Evolutionary conservation across 2,113 vertebrate genomes (phyloP).

Genomic region (Sakesphorus luctuosus): DNA sequence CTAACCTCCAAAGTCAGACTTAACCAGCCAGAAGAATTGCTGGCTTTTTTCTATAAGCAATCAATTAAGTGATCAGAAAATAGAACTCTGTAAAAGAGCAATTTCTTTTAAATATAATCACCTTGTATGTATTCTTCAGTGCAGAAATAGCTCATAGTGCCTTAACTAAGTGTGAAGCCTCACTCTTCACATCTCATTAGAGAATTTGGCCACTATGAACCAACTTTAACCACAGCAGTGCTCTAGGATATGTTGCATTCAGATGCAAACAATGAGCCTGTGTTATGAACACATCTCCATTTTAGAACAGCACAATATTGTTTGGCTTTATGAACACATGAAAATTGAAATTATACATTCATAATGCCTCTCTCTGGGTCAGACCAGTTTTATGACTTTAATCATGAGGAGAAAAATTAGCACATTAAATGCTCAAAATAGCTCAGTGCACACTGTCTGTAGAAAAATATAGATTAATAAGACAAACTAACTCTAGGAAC

Average conservation of each 20-base stretch:
- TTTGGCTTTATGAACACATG: constrained; percentile 8
- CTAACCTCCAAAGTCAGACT: background rate
- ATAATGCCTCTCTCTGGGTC: constrained; percentile 34
- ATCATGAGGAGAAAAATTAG: constrained; percentile 24
- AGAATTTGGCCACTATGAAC: background rate
- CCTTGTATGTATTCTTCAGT: background rate
- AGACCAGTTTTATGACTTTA: constrained; percentile 18
- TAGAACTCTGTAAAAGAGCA: background rate
- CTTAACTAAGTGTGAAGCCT: background rate
- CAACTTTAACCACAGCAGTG: background rate
- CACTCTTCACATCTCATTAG: background rate
- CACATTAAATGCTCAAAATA: constrained; percentile 28
- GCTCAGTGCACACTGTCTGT: background rate
- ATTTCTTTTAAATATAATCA: background rate
- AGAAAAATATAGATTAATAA: constrained; percentile 15
- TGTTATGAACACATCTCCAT: background rate
- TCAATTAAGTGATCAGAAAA: background rate
- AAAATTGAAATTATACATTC: constrained; percentile 33
- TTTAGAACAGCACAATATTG: constrained; percentile 17
- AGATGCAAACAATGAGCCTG: background rate
- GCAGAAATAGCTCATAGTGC: background rate
- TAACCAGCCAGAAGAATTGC: background rate
- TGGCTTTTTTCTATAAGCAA: background rate
- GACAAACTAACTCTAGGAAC: background rate
- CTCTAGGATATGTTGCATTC: background rate